phyloP scores from a whole-genome alignment of 2,888 invertebrate species.

The Sipha maydis region DNA sequence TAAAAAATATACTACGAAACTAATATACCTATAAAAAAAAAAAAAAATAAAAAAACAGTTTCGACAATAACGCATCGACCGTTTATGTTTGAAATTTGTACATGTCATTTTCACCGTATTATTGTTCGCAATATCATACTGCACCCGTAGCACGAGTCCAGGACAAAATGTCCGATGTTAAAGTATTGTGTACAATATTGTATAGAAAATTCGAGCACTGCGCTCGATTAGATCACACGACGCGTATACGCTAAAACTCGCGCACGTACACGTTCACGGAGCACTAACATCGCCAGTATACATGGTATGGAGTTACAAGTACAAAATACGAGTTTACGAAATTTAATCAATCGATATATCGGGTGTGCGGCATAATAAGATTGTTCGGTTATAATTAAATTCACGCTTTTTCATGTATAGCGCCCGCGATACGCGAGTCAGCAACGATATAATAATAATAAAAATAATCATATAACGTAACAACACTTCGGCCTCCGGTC shows the following conservation, averaged over 20 bases:
- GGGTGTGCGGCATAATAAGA: background rate
- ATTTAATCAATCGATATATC: background rate
- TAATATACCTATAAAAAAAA: too few species aligned
- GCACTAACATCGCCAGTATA: background rate
- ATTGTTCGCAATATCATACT: too few species aligned
- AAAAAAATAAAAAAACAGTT: too few species aligned
- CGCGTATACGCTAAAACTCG: background rate
- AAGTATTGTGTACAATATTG: too few species aligned
- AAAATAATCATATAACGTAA: background rate
- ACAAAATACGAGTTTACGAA: background rate
- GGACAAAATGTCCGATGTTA: too few species aligned
- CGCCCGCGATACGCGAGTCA: background rate
- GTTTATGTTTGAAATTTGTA: too few species aligned
- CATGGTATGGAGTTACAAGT: too few species aligned
- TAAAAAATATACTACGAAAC: too few species aligned
- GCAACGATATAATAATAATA: background rate
- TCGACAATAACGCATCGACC: too few species aligned
- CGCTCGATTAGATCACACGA: background rate
- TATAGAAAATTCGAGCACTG: background rate
- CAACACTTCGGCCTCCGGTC: background rate
- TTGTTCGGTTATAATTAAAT: slow-evolving; percentile 29
- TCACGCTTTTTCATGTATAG: background rate
- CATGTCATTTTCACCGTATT: too few species aligned
- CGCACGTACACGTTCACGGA: background rate
- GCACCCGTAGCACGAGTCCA: too few species aligned